Conservation (phyloP, 2,888 invertebrate genomes). For the Tinea trinotella region DNA sequence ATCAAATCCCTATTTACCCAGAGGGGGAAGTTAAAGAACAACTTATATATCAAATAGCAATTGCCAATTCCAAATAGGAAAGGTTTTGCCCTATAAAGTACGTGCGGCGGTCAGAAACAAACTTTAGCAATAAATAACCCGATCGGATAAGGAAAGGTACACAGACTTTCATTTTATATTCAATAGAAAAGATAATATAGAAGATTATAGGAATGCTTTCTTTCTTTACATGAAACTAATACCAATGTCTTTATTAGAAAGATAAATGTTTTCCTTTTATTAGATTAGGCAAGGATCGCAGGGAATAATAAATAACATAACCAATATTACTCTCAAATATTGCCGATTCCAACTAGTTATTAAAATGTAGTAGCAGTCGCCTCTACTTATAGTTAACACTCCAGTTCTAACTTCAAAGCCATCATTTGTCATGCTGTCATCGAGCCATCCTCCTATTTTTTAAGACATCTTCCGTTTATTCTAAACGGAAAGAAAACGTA, state of each 20-base stretch:
- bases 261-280: neutral
- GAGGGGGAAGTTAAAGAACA: slow-evolving; percentile 10
- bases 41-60: slow-evolving; percentile 52
- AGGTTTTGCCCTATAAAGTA: slow-evolving; percentile 66
- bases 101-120: slow-evolving; percentile 71
- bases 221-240: neutral
- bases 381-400: too few relatives aligned
- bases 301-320: too few relatives aligned
- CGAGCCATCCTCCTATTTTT: too few relatives aligned
- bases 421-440: too few relatives aligned
- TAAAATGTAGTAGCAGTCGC: too few relatives aligned
- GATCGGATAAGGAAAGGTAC: slow-evolving; percentile 66
- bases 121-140: slow-evolving; percentile 69
- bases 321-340: too few relatives aligned
- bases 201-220: slow-evolving; percentile 7
- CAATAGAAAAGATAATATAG: slow-evolving; percentile 52
- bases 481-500: too few relatives aligned
- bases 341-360: too few relatives aligned
- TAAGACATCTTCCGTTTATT: too few relatives aligned
- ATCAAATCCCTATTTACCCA: slow-evolving; percentile 8
- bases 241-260: neutral
- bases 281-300: too few relatives aligned
- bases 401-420: too few relatives aligned
- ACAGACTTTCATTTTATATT: slow-evolving; percentile 62
- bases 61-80: slow-evolving; percentile 66